Base-by-base conservation (phyloP, 2,888 invertebrate species). In the Crossocerus cetratus region DNA sequence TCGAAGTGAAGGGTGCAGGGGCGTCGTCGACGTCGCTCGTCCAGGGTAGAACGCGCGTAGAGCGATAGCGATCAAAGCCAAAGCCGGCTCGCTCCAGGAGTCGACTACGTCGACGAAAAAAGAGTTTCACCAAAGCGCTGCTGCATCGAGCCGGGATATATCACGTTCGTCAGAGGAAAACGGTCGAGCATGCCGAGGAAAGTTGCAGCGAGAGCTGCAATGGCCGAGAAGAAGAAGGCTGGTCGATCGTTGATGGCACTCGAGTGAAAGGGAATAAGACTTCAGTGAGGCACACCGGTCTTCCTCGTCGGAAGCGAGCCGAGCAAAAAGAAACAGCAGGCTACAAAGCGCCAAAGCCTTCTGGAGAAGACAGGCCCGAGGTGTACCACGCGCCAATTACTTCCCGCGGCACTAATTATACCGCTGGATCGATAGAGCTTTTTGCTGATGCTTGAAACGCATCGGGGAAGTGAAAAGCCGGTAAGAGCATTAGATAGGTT, bases 11-110 rank as follows among this genome's bases (percentile, higher is more conserved):
- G 72, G 56, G 55, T 23, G 59, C 21, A 62, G 57, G 22, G 45
- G 53, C 66, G 66, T 69, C 32, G 8, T 32, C 32, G 32, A 11
- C 32, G 32, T 32, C 32, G 11, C 8, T 32, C 1, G 32, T 32
- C 66, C 61, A 43, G 66, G 60, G 55, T 44, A 65, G 55, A 32
- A 11, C 8, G 32, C 32, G 32, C 63, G 65, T 57, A 42, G 45
- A 42, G 62, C 67, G 74, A 73, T 62, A 70, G 45, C 58, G 70
- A 76, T 76, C 76, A 63, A 74, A 74, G 76, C 68, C 76, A 63
- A 74, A 74, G 76, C 68, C 70, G 70, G 63, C 76, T 32, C 32
- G 58, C 59, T 76, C 57, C 45, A 64, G 1, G 32, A 32, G 32
- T 23, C 2, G 5, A 59, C 22, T 21, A 8, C 8, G 57, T 11